Evolutionary conservation across 2,888 invertebrate species (phyloP).

Genomic region (Brachypalpus laphriformis): DNA sequence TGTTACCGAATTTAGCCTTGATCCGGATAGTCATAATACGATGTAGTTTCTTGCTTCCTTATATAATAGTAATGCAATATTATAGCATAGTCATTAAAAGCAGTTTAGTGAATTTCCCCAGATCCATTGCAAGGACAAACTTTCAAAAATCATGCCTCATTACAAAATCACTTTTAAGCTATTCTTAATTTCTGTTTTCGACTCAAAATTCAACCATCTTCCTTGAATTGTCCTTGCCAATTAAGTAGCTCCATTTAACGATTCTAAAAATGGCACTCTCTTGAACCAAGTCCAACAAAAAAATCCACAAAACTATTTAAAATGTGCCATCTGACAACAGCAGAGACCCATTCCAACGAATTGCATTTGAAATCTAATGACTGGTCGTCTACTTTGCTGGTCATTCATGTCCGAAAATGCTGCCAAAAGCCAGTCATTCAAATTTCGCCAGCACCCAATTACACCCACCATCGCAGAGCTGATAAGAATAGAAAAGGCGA

Average conservation of each 20-base stretch:
- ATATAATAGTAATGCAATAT: too few relatives aligned
- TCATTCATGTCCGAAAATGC: background rate
- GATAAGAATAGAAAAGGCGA: slow-evolving; percentile 1
- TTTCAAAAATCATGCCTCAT: background rate
- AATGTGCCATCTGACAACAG: slow-evolving; percentile 29
- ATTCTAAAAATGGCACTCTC: background rate
- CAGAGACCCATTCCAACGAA: slow-evolving; percentile 8
- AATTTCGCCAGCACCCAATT: slow-evolving; percentile 14
- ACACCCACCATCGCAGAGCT: background rate
- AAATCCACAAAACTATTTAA: background rate
- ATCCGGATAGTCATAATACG: too few relatives aligned
- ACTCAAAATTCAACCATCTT: background rate
- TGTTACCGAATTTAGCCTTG: too few relatives aligned
- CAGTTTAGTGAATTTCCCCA: background rate
- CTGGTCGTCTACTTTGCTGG: slow-evolving; percentile 1
- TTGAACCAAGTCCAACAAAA: slow-evolving; percentile 14
- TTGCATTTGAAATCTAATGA: slow-evolving; percentile 29
- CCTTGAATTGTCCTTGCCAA: background rate
- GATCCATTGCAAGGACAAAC: background rate
- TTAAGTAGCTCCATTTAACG: slow-evolving; percentile 2
- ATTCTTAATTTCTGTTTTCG: background rate
- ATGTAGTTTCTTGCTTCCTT: too few relatives aligned
- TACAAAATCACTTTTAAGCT: background rate
- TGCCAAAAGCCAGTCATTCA: slow-evolving; percentile 32
- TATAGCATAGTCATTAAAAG: too few relatives aligned